Percentiles rank a stretch among this genome's conserved stretches.
These are phyloP conservation scores for Dryocosmus kuriphilus DNA, from an alignment of 2,888 invertebrate species.

Conservation along the genomic window DNA sequence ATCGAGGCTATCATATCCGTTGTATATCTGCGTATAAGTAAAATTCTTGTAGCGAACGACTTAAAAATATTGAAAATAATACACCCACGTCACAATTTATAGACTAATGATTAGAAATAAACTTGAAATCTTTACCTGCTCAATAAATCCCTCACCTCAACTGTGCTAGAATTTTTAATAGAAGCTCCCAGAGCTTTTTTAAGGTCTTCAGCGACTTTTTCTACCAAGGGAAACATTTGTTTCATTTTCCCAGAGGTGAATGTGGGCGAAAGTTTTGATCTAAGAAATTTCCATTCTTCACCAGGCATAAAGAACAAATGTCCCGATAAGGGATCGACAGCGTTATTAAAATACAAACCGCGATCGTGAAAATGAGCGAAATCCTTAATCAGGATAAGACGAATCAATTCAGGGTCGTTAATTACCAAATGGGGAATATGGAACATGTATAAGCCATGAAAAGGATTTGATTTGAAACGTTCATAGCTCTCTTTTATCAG, in stretches of 20 bases:
- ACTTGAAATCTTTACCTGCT: conserved; percentile 12
- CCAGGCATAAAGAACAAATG: conserved; percentile 82
- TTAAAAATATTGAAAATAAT: too few relatives aligned
- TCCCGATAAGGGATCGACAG: conserved; percentile 81
- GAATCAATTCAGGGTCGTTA: conserved; percentile 82
- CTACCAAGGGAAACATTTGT: conserved; percentile 81
- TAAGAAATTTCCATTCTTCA: conserved; percentile 82
- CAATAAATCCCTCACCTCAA: conserved; percentile 55
- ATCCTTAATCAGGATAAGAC: conserved; percentile 81
- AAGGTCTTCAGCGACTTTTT: conserved; percentile 80
- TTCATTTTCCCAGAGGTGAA: conserved; percentile 85
- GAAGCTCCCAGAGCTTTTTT: conserved; percentile 75
- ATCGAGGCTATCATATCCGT: conserved; percentile 51
- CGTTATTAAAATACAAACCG: conserved; percentile 82
- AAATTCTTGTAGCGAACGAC: too few relatives aligned
- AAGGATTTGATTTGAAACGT: not conserved
- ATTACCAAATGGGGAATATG: conserved; percentile 81
- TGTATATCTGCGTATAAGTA: conserved; percentile 24
- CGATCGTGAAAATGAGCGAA: conserved; percentile 84
- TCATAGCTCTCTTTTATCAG: conserved; percentile 1
- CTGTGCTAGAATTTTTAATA: conserved; percentile 65
- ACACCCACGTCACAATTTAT: too few relatives aligned
- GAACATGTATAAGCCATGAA: not conserved
- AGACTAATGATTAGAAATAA: too few relatives aligned
- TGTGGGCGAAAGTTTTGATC: conserved; percentile 83